Conservation (phyloP, 1,140 invertebrate genomes). For the Drosophila grimshawi region DNA sequence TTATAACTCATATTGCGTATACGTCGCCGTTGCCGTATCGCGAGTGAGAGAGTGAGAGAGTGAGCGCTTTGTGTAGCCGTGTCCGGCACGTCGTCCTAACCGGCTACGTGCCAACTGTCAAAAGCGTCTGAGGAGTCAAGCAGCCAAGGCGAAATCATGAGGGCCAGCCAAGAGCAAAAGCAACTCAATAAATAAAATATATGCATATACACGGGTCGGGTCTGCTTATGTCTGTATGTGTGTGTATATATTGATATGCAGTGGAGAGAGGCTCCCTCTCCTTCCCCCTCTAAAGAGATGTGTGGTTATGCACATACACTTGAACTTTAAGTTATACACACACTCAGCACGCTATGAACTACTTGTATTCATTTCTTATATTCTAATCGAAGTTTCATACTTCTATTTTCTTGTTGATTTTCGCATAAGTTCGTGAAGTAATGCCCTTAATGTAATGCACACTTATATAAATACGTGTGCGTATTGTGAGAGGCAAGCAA, state of each 20-base stretch:
- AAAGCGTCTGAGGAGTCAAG: constrained; percentile 14
- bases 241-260: background rate
- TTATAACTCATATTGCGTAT: constrained; percentile 74
- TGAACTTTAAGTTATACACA: constrained; percentile 42
- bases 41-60: constrained; percentile 22
- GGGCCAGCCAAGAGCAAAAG: constrained; percentile 38
- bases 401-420: constrained; percentile 11
- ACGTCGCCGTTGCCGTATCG: constrained; percentile 40
- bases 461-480: background rate
- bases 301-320: background rate
- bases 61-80: constrained; percentile 13
- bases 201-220: constrained; percentile 39
- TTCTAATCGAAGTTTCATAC: background rate
- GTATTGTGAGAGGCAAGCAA: background rate
- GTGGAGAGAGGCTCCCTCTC: too few relatives aligned
- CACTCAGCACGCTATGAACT: constrained; percentile 28
- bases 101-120: constrained; percentile 73
- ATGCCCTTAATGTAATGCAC: background rate
- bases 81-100: constrained; percentile 35
- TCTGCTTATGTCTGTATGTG: background rate
- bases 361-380: constrained; percentile 27
- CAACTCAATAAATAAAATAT: constrained; percentile 73
- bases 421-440: background rate
- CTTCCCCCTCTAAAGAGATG: background rate
- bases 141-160: constrained; percentile 36